phyloP scores from a whole-genome alignment of 2,797 vertebrate species.

The Spheniscus humboldti region DNA sequence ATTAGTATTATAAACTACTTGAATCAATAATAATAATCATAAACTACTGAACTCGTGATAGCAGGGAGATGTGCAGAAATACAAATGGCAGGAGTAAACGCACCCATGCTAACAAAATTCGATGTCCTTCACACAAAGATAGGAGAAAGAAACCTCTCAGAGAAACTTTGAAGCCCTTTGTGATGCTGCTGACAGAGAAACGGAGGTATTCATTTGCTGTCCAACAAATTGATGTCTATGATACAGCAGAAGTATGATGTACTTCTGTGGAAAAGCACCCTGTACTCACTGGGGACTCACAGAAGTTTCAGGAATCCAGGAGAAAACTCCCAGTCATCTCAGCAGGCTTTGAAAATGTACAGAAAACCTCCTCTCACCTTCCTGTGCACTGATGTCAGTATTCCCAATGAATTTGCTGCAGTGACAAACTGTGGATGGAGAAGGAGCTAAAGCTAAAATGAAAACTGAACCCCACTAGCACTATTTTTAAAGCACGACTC shows the following conservation, averaged over 20 bases:
- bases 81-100: neutral
- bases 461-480: neutral
- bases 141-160: neutral
- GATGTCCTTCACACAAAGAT: neutral
- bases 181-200: neutral
- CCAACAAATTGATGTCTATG: fast-evolving
- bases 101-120: neutral
- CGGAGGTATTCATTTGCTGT: neutral
- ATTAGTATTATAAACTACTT: neutral
- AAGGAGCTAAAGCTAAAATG: neutral
- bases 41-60: neutral
- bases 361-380: neutral
- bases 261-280: neutral
- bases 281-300: neutral
- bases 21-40: neutral
- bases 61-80: neutral
- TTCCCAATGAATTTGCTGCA: neutral
- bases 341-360: neutral
- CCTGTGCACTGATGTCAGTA: neutral
- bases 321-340: neutral
- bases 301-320: neutral
- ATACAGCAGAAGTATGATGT: neutral
- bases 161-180: neutral
- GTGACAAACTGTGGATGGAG: neutral
- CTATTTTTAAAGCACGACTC: neutral